These are phyloP conservation scores for Exocentrus adspersus DNA, from an alignment of 2,888 invertebrate genomes.

Conservation along the genomic window DNA sequence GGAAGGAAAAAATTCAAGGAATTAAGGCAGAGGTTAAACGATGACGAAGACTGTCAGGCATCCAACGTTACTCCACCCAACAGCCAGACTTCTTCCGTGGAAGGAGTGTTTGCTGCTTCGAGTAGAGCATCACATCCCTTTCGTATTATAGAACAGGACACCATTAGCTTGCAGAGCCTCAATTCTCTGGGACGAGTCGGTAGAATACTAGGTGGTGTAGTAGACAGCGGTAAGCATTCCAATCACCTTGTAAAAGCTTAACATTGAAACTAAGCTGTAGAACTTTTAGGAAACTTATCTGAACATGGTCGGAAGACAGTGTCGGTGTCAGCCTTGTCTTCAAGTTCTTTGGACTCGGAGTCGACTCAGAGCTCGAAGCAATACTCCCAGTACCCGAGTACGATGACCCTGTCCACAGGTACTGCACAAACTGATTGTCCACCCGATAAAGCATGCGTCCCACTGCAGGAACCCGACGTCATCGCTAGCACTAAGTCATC, in stretches of 20 bases:
- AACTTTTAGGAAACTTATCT: slow-evolving; percentile 23
- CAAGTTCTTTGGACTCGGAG: slow-evolving; percentile 60
- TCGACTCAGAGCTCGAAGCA: slow-evolving; percentile 62
- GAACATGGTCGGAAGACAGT: slow-evolving; percentile 52
- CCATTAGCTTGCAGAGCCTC: slow-evolving; percentile 88
- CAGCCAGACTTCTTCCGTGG: slow-evolving; percentile 81
- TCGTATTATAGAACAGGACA: slow-evolving; percentile 87
- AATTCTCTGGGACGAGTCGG: slow-evolving; percentile 88
- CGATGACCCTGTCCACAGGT: slow-evolving; percentile 54
- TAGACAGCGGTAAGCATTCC: slow-evolving; percentile 37
- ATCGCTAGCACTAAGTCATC: slow-evolving; percentile 88
- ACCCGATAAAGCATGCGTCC: slow-evolving; percentile 56
- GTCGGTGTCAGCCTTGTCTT: slow-evolving; percentile 58
- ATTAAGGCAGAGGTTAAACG: slow-evolving; percentile 84
- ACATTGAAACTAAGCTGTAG: no score
- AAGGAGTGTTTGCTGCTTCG: slow-evolving; percentile 76
- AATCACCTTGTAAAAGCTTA: no score
- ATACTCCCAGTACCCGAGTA: slow-evolving; percentile 59
- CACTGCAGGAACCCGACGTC: slow-evolving; percentile 87
- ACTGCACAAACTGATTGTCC: slow-evolving; percentile 26
- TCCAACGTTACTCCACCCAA: slow-evolving; percentile 71
- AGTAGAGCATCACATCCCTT: slow-evolving; percentile 79
- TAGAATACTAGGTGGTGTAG: slow-evolving; percentile 75
- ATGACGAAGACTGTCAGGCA: slow-evolving; percentile 76
- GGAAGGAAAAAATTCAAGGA: slow-evolving; percentile 85